Evolutionary conservation across 1,140 invertebrate genomes (phyloP).

Genomic region (Zelostemma sp.): DNA sequence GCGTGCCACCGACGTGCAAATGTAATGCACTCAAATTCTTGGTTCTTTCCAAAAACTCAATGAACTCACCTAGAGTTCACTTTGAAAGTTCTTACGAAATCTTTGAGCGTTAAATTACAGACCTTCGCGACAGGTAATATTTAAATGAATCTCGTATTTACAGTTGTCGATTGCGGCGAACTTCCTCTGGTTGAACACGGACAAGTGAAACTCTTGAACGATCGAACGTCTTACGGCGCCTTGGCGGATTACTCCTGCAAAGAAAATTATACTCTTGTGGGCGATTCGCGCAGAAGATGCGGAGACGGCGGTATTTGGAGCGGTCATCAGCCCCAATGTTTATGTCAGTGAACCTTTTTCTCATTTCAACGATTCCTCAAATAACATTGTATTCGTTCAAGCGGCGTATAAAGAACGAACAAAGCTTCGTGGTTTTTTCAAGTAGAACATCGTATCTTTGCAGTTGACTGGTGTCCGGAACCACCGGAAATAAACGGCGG

Average conservation of each 20-base stretch:
- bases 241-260: slow-evolving; percentile 82
- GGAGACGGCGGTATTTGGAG: slow-evolving; percentile 85
- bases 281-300: slow-evolving; percentile 81
- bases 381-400: neutral
- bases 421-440: neutral
- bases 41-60: too few species aligned
- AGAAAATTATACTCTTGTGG: slow-evolving; percentile 87
- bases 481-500: slow-evolving; percentile 82
- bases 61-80: too few species aligned
- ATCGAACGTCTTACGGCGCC: slow-evolving; percentile 83
- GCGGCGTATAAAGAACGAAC: too few species aligned
- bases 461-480: slow-evolving; percentile 87
- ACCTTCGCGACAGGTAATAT: neutral
- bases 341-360: slow-evolving; percentile 71
- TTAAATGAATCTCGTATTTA: slow-evolving; percentile 21
- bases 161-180: slow-evolving; percentile 87
- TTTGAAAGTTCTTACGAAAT: too few species aligned
- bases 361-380: slow-evolving; percentile 1
- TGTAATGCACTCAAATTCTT: slow-evolving; percentile 71
- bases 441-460: slow-evolving; percentile 9
- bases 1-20: slow-evolving; percentile 83
- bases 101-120: too few species aligned
- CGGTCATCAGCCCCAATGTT: slow-evolving; percentile 81
- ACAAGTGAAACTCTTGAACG: slow-evolving; percentile 75
- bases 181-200: slow-evolving; percentile 82